phyloP scores from a whole-genome alignment of 2,113 vertebrate species.

The Otocyon megalotis region DNA sequence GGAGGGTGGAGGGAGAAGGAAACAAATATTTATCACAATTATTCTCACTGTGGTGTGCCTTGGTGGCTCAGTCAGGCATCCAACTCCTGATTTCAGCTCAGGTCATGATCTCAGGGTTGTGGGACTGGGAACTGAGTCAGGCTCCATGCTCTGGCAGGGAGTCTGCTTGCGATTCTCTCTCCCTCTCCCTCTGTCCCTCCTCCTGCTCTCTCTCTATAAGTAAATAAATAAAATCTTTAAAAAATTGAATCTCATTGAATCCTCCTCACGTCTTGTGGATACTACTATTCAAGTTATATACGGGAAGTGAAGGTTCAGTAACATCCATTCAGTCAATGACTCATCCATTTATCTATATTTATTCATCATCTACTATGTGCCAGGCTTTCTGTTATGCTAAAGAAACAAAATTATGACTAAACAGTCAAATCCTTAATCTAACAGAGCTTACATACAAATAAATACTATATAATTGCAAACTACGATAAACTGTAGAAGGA shows the following conservation, averaged over 20 bases:
- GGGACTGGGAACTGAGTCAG: not conserved
- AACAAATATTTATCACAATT: conserved; percentile 24
- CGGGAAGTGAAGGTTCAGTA: not conserved
- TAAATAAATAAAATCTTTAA: not conserved
- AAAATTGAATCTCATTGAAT: not conserved
- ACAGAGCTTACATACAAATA: conserved; percentile 6
- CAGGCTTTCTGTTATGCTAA: not conserved
- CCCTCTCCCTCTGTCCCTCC: not conserved
- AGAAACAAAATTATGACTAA: conserved; percentile 26
- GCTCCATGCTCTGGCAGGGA: not conserved
- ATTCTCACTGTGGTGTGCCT: not conserved
- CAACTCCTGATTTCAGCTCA: not conserved
- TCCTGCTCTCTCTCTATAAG: not conserved
- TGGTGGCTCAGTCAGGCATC: too few relatives aligned
- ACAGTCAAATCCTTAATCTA: conserved; percentile 33
- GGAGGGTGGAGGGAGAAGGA: not conserved
- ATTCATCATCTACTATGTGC: not conserved
- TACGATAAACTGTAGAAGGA: not conserved
- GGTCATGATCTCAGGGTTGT: not conserved
- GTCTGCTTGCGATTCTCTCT: too few relatives aligned
- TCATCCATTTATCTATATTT: not conserved
- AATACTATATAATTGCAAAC: not conserved
- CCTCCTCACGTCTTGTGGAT: not conserved
- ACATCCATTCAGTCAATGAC: conserved; percentile 3
- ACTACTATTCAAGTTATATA: not conserved